Evolutionary conservation across 1,140 invertebrate species (phyloP).

Genomic region (Eueides isabella): DNA sequence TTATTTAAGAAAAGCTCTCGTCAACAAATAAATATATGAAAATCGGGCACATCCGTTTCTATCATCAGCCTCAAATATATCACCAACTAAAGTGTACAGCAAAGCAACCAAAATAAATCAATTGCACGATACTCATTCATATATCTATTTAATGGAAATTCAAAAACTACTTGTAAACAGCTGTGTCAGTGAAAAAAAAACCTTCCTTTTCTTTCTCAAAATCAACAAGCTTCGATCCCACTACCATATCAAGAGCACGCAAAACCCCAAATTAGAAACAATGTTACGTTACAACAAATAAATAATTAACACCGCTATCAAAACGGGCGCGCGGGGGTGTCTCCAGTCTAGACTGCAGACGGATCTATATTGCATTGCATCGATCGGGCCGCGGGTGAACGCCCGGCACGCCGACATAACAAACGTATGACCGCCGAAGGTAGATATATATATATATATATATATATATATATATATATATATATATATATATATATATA

Average conservation of each 20-base stretch:
- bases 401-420: conserved; percentile 61
- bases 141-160: too few relatives aligned
- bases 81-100: too few relatives aligned
- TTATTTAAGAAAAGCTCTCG: too few relatives aligned
- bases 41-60: too few relatives aligned
- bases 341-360: conserved; percentile 65
- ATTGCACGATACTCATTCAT: too few relatives aligned
- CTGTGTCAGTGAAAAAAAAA: too few relatives aligned
- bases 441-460: too few relatives aligned
- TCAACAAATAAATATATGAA: neutral
- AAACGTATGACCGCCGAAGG: conserved; percentile 60
- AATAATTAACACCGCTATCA: conserved; percentile 52
- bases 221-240: neutral
- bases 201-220: neutral
- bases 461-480: too few relatives aligned
- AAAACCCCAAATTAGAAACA: neutral
- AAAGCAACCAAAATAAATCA: too few relatives aligned
- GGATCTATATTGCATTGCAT: conserved; percentile 71
- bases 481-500: too few relatives aligned
- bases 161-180: too few relatives aligned
- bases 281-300: conserved; percentile 38
- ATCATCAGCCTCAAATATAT: too few relatives aligned
- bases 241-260: neutral
- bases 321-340: conserved; percentile 46
- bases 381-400: conserved; percentile 62